Evolutionary conservation across 2,888 invertebrate genomes (phyloP), one percentile per base, ranked within the genome.

Genomic region (Dolomedes plantarius): DNA sequence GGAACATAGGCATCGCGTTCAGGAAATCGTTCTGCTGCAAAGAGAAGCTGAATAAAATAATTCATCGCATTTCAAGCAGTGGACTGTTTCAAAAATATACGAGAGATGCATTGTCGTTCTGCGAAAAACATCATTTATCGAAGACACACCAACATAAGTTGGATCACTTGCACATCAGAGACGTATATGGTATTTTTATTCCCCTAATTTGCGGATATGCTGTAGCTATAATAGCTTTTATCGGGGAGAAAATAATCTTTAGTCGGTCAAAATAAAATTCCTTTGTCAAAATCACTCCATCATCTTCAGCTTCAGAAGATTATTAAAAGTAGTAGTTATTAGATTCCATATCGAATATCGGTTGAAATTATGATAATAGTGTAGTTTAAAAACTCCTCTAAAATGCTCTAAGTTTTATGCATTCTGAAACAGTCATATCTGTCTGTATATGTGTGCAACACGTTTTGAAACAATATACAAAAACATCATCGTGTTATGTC

Each of bases 1-100:
- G 41, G 64, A 11, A 64, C n/a, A 39, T 71, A 6, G 79, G 28
- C 0, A 41, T 79, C 19, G 71, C 72, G 23, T 9, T 79, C 0
- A 28, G 64, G 0, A 79, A 72, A 32, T 19, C 46, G 7, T 79
- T 79, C 36, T 79, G 79, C 16, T 79, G 79, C 41, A 72, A 41
- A 65, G 16, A 64, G 11, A 6, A 27, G 7, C n/a, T 79, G 23
- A 65, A 79, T 41, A 11, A 5, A 0, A 31, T 23, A 0, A 23
- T 79, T 39, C n/a, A 29, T 1, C 27, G 72, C 27, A 71, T 71
- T 9, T 19, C 64, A 9, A 50, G 41, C 29, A 29, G 28, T 28
- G 79, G 79, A 7, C 68, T 76, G 23, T 46, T 31, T n/a, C 41
- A 76, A 0, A 76, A 76, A 28, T 67, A 31, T 31, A 46, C 19